Evolutionary conservation across 2,888 invertebrate genomes (phyloP), one percentile per base, ranked within the genome.

Genomic region (Erannis defoliaria): DNA sequence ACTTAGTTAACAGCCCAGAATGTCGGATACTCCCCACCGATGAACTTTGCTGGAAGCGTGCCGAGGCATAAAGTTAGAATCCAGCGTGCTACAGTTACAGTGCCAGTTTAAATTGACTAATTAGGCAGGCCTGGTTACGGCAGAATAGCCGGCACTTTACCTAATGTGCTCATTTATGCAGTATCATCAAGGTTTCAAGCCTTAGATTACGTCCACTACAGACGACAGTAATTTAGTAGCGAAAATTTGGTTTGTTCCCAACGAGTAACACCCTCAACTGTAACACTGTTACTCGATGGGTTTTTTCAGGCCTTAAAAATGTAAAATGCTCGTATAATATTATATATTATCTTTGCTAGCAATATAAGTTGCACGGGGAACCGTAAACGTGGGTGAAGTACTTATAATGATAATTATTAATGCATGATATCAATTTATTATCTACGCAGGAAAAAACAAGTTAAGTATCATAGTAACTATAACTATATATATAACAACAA

Each of bases 21-120:
- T 63, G 63, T 68, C 49, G 57, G 64, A 67, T 69, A 66, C 66
- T 67, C 70, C 70, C 69, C 62, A 64, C 69, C 64, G 58, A 59
- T 55, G 60, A 76, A 81, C 66, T 81, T 78, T 51, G 48, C 70
- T 82, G 83, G 81, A 79, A 72, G 55, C 16, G 19, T 75, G 82
- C 82, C 80, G 70, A 63, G 23, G 38, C 37, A 55, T 55, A 55
- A 62, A 66, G 56, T 51, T 62, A 59, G 57, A 61, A 18, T 18
- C 45, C 35, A 48, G 18, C 46, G 45, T 49, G 37, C 46, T 38
- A 53, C 42, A 59, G 50, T 51, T 51, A 62, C 51, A 60, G 50
- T 48, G 67, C 62, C 55, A 68, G 53, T 64, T 26, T 54, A 67
- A 71, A 71, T 70, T 67, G 61, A 67, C 64, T 72, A 66, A 73